Percentiles rank a stretch among this genome's conserved stretches.
Evolutionary conservation across 2,888 invertebrate species (phyloP).

Genomic region (Apodemia mormo): DNA sequence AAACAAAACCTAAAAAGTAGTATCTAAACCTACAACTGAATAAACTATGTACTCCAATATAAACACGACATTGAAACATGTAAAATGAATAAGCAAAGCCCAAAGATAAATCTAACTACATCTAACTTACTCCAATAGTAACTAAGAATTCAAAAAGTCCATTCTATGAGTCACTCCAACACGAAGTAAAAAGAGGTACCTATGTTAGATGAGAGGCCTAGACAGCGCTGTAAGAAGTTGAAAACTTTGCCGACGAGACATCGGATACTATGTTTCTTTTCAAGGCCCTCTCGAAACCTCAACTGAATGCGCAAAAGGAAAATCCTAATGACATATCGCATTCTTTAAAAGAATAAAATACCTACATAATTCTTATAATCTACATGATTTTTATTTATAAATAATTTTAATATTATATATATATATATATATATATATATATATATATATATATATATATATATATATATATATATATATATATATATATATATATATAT

Average conservation of each 20-base stretch:
- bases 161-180: conserved; percentile 4
- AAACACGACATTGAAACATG: no score
- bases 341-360: neutral
- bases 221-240: conserved; percentile 19
- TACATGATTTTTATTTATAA: no score
- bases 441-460: no score
- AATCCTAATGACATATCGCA: conserved; percentile 1
- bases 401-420: no score
- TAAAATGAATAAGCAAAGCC: neutral
- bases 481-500: no score
- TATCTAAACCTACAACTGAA: no score
- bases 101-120: neutral
- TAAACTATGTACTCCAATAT: no score
- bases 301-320: conserved; percentile 10
- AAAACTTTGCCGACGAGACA: conserved; percentile 22
- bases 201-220: conserved; percentile 17
- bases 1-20: no score
- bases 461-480: no score
- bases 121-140: neutral
- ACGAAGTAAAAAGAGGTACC: neutral
- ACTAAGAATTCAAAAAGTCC: neutral
- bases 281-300: conserved; percentile 12
- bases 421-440: no score
- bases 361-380: no score
- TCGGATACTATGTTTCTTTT: conserved; percentile 11